Conservation (phyloP, 2,888 invertebrate species). For the Macaria liturata region DNA sequence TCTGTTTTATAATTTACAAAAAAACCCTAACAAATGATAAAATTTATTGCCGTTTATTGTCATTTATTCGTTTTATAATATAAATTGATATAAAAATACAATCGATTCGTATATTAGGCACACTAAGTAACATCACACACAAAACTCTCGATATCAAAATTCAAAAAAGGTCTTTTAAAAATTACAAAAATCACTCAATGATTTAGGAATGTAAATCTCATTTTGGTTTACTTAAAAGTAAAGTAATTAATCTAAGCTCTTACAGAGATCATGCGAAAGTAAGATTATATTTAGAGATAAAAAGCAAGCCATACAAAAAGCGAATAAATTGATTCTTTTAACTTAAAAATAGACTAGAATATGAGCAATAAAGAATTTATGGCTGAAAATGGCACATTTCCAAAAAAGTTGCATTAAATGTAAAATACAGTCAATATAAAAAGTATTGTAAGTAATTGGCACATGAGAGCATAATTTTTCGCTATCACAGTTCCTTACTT, state of each 20-base stretch:
- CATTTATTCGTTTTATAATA: slow-evolving; percentile 46
- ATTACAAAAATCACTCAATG: slow-evolving; percentile 39
- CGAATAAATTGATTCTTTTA: slow-evolving; percentile 32
- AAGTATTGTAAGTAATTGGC: slow-evolving; percentile 51
- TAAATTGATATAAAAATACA: slow-evolving; percentile 63
- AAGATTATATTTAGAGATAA: slow-evolving; percentile 15
- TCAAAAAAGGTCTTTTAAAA: slow-evolving; percentile 25
- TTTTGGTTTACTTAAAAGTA: slow-evolving; percentile 45
- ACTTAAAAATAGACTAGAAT: slow-evolving; percentile 77
- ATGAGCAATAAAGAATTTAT: slow-evolving; percentile 79
- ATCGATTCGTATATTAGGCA: slow-evolving; percentile 31
- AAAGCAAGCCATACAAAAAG: slow-evolving; percentile 18
- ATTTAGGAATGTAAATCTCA: slow-evolving; percentile 63
- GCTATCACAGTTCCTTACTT: slow-evolving; percentile 68
- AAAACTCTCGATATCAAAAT: slow-evolving; percentile 36
- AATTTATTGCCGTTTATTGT: slow-evolving; percentile 8
- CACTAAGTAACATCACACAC: slow-evolving; percentile 46
- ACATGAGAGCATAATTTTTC: slow-evolving; percentile 59
- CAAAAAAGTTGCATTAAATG: slow-evolving; percentile 24
- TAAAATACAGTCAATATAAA: slow-evolving; percentile 28
- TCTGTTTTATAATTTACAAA: too few species aligned
- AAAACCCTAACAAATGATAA: too few species aligned
- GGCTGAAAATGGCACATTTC: slow-evolving; percentile 72
- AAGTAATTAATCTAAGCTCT: slow-evolving; percentile 41
- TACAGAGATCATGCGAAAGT: slow-evolving; percentile 53